These are phyloP conservation scores for Arion vulgaris DNA, from an alignment of 1,140 invertebrate species.

Conservation along the genomic window DNA sequence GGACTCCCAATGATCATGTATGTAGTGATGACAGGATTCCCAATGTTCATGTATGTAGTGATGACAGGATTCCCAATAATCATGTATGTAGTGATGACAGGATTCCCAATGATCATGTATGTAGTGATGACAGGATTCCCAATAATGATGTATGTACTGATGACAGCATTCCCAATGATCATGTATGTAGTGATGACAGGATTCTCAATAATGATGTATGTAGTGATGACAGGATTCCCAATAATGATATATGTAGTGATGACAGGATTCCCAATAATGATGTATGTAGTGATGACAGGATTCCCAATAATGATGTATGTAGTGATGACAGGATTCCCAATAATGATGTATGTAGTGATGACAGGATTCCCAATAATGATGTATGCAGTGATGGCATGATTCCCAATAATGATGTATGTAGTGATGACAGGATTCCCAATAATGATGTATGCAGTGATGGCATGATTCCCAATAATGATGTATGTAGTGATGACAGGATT, in stretches of 20 bases:
- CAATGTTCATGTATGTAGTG: neutral
- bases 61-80: neutral
- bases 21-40: no score
- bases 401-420: neutral
- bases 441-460: neutral
- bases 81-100: neutral
- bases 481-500: neutral
- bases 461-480: neutral
- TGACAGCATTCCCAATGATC: neutral
- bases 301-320: neutral
- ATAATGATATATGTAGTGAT: conserved; percentile 11
- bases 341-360: neutral
- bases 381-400: neutral
- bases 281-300: neutral
- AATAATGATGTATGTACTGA: conserved; percentile 1
- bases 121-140: conserved; percentile 10
- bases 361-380: neutral
- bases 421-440: neutral
- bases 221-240: conserved; percentile 24
- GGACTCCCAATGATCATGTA: no score
- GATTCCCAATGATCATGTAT: neutral
- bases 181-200: neutral
- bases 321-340: neutral
- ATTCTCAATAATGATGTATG: neutral
- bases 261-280: neutral